Base-by-base conservation (phyloP, 1,140 invertebrate genomes). In the Macrotrachela quadricornifera region DNA sequence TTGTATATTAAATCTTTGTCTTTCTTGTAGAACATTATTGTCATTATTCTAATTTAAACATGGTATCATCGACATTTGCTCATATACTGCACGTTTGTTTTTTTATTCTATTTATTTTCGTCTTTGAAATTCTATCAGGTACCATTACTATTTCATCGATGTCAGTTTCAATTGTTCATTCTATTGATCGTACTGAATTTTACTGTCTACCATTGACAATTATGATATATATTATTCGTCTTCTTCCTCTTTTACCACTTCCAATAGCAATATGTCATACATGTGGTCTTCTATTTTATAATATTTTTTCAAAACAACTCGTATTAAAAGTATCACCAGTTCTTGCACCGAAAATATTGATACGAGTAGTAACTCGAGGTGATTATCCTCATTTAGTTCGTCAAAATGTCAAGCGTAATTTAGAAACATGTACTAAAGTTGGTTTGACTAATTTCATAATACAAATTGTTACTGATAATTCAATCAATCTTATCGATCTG, bases 381-480 rank as follows among this genome's bases (percentile, higher is more conserved):
- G 85, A 92, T 70, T 95, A 82, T 71, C 85, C 90, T 1, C 79
- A 88, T 55, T 70, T 96, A 47, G 87, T 96, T 0, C 65, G 79
- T 64, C 77, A 77, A 45, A 95, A 94, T 75, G 83, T 95, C 0
- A 62, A 64, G 42, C 75, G 81, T 53, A 97, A 97, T 67, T 78
- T 94, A 66, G 80, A 83, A 59, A 81, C 79, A 46, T 95, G 90
- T 63, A 70, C 80, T 49, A 80, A 85, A 63, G 80, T 83, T 8
- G 88, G 88, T 9, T 69, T 96, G 42, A 85, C 94, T 67, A 92
- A 95, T 66, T 97, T 92, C 63, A 78, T 94, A 54, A 82, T 96
- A 59, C 88, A 96, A 76, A 86, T 96, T 17, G 90, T 95, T 0
- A 91, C 86, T 12, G 91, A 96, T 64, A 90, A 86, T 69, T 74